Evolutionary conservation across 1,140 invertebrate species (phyloP).

Genomic region (Stegodyphus dumicola): DNA sequence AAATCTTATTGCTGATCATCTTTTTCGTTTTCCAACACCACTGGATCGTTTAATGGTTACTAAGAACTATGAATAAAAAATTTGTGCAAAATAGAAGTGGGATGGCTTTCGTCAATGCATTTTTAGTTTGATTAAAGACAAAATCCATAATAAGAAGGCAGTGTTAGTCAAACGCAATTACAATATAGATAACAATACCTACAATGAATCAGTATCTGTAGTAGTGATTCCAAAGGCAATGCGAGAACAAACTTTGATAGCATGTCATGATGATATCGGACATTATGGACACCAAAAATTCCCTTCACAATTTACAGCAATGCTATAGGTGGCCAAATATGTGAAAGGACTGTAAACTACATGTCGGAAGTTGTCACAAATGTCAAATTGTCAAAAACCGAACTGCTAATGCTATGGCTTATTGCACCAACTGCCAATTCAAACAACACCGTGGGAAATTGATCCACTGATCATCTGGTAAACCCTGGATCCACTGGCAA

Average conservation of each 20-base stretch:
- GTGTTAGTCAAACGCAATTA: background rate
- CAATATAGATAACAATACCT: constrained; percentile 7
- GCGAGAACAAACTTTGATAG: background rate
- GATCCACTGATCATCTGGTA: background rate
- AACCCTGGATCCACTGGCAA: background rate
- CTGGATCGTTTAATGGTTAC: background rate
- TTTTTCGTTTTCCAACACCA: background rate
- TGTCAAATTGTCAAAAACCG: background rate
- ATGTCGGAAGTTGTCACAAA: background rate
- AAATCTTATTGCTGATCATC: too few species aligned
- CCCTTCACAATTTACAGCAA: constrained; percentile 2
- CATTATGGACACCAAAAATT: constrained; percentile 7
- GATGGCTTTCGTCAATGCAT: background rate
- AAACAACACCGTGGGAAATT: constrained; percentile 2
- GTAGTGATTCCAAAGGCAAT: background rate
- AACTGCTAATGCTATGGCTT: background rate
- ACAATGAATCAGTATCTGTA: background rate
- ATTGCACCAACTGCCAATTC: background rate
- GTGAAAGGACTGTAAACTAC: background rate
- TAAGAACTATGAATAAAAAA: background rate
- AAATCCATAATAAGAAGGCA: background rate
- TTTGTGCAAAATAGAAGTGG: background rate
- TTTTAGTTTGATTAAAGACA: background rate
- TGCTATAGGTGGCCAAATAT: constrained; percentile 2
- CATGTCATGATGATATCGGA: constrained; percentile 1